Percentiles rank a stretch among this genome's conserved stretches.
These are phyloP conservation scores for Centroberyx gerrardi DNA, from an alignment of 2,797 vertebrate species.

Conservation along the genomic window DNA sequence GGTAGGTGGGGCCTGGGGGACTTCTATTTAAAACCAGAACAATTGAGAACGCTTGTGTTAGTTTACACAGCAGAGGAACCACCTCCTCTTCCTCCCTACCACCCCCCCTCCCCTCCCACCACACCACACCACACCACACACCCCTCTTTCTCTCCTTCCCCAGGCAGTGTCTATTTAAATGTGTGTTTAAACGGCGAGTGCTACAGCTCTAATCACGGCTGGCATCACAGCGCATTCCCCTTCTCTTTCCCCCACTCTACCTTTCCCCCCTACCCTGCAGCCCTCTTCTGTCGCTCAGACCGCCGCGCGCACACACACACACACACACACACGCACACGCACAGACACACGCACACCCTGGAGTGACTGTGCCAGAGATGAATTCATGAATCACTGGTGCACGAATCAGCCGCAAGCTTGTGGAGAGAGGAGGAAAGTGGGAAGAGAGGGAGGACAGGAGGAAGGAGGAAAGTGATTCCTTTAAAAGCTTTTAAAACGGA, in stretches of 20 bases:
- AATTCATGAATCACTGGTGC: conserved; percentile 83
- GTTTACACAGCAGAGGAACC: conserved; percentile 71
- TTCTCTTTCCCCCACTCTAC: conserved; percentile 39
- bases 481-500: conserved; percentile 66
- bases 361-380: conserved; percentile 71
- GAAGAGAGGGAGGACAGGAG: conserved; percentile 52
- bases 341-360: conserved; percentile 28
- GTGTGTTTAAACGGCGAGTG: conserved; percentile 74
- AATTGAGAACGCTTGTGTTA: conserved; percentile 72
- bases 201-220: conserved; percentile 77
- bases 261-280: conserved; percentile 52
- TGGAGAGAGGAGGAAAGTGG: conserved; percentile 50
- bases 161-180: conserved; percentile 82
- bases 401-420: conserved; percentile 76
- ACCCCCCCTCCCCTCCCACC: conserved; percentile 14
- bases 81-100: conserved; percentile 54
- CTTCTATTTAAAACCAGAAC: conserved; percentile 79
- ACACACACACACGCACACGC: conserved; percentile 32
- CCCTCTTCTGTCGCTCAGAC: conserved; percentile 65
- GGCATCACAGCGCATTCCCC: conserved; percentile 68
- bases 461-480: conserved; percentile 67
- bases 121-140: conserved; percentile 13
- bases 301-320: conserved; percentile 7
- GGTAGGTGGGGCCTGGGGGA: conserved; percentile 67
- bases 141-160: conserved; percentile 31